Evolutionary conservation across 2,888 invertebrate genomes (phyloP).

Genomic region (Spatulosminthurus flaviceps): DNA sequence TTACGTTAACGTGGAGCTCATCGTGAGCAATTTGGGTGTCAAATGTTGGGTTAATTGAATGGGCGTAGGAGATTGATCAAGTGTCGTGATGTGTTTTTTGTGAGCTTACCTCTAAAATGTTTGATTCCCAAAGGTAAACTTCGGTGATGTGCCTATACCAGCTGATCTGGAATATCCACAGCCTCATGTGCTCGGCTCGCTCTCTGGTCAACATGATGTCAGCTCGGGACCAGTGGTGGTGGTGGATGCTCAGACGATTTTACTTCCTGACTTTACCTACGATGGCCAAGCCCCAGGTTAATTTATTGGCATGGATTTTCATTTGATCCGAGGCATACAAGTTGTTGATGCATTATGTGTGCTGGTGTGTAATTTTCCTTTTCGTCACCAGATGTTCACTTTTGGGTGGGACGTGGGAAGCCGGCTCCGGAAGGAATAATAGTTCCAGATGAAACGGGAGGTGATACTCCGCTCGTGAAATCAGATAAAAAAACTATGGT

Average conservation of each 20-base stretch:
- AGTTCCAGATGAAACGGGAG: slow-evolving; percentile 90
- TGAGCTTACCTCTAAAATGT: background rate
- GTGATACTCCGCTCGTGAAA: slow-evolving; percentile 76
- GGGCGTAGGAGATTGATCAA: background rate
- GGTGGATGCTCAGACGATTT: slow-evolving; percentile 90
- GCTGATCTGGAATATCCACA: slow-evolving; percentile 81
- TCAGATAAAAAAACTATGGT: slow-evolving; percentile 90
- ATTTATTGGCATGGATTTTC: slow-evolving; percentile 51
- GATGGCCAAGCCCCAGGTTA: slow-evolving; percentile 92
- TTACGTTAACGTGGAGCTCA: no score
- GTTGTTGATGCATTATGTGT: background rate
- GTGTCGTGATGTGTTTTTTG: background rate
- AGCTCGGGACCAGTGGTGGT: slow-evolving; percentile 86
- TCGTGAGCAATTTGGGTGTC: no score
- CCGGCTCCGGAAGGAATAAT: slow-evolving; percentile 85
- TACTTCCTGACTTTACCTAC: slow-evolving; percentile 89
- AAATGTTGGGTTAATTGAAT: no score
- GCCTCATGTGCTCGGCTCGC: slow-evolving; percentile 80
- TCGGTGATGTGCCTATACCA: slow-evolving; percentile 86
- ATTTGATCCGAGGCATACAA: background rate
- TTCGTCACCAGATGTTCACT: slow-evolving; percentile 81
- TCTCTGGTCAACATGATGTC: slow-evolving; percentile 80
- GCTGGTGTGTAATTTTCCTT: background rate
- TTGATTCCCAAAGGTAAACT: slow-evolving; percentile 75
- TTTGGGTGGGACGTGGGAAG: slow-evolving; percentile 89